Conservation (phyloP, 2,888 invertebrate genomes). For the Eristalinus sepulchralis region DNA sequence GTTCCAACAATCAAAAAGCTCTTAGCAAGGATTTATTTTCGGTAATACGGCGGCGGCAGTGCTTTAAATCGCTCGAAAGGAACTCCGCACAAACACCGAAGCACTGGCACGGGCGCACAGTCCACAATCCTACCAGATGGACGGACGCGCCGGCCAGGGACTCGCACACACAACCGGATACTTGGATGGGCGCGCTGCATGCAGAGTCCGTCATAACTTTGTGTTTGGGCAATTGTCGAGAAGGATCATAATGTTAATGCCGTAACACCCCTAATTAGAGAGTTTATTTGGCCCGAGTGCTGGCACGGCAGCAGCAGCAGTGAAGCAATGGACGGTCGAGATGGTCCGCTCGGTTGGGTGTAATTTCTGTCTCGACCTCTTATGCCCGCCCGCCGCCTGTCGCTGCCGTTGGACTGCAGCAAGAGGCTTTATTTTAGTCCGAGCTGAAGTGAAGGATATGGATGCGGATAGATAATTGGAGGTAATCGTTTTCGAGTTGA, state of each 20-base stretch:
- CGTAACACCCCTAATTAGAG: constrained; percentile 70
- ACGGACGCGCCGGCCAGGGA: background rate
- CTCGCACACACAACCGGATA: background rate
- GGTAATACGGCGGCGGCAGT: constrained; percentile 61
- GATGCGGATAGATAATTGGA: constrained; percentile 12
- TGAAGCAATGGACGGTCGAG: background rate
- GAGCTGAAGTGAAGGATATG: constrained; percentile 21
- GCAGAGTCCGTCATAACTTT: constrained; percentile 58
- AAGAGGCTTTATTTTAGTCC: constrained; percentile 59
- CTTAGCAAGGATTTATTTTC: constrained; percentile 73
- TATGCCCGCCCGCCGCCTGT: background rate
- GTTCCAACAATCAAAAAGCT: constrained; percentile 73
- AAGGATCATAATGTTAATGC: constrained; percentile 71
- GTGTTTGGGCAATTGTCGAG: constrained; percentile 68
- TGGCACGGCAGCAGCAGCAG: background rate
- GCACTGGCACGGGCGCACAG: constrained; percentile 15
- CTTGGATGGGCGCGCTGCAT: background rate
- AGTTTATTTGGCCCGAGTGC: constrained; percentile 51
- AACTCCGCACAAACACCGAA: background rate
- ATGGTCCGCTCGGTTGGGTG: constrained; percentile 25
- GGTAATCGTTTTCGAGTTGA: constrained; percentile 1
- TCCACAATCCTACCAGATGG: background rate
- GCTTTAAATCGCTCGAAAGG: constrained; percentile 51
- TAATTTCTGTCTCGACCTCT: constrained; percentile 30
- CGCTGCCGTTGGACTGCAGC: constrained; percentile 39